Conservation (phyloP, 2,113 vertebrate species). For the Calypte anna region DNA sequence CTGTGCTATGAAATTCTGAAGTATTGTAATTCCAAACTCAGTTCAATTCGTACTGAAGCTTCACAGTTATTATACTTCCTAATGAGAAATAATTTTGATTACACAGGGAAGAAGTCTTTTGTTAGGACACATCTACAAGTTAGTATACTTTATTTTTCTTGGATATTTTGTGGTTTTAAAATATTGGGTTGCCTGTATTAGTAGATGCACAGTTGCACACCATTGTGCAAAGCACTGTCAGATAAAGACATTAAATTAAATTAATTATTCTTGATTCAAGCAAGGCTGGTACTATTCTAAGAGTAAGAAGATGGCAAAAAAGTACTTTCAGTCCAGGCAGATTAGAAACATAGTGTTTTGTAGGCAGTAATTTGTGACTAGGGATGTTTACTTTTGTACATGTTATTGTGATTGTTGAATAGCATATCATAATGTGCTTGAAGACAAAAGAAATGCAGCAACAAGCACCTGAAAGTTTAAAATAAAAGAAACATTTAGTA, state of each 20-base stretch:
- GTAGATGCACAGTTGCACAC: neutral
- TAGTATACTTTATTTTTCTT: neutral
- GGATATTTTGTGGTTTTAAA: neutral
- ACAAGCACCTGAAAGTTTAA: neutral
- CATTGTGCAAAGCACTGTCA: neutral
- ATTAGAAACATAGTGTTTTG: neutral
- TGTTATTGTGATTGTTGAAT: neutral
- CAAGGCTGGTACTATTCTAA: neutral
- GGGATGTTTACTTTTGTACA: neutral
- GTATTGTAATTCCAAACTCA: slow-evolving; percentile 96
- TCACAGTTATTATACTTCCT: slow-evolving; percentile 97
- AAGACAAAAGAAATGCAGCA: neutral
- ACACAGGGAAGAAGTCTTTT: slow-evolving; percentile 95
- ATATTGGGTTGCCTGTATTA: neutral
- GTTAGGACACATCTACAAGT: slow-evolving; percentile 97
- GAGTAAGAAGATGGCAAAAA: neutral
- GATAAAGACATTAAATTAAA: neutral
- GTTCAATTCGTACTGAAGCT: slow-evolving; percentile 93
- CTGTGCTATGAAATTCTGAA: slow-evolving; percentile 98
- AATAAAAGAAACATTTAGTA: neutral
- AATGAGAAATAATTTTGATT: slow-evolving; percentile 99
- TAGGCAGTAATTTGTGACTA: neutral
- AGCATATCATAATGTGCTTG: neutral
- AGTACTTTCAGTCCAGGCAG: neutral
- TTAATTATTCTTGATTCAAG: neutral